A percentile compares a stretch with the other conserved stretches of the same genome.
phyloP scores from a whole-genome alignment of 1,140 invertebrate species.

The Muscidifurax raptorellus region DNA sequence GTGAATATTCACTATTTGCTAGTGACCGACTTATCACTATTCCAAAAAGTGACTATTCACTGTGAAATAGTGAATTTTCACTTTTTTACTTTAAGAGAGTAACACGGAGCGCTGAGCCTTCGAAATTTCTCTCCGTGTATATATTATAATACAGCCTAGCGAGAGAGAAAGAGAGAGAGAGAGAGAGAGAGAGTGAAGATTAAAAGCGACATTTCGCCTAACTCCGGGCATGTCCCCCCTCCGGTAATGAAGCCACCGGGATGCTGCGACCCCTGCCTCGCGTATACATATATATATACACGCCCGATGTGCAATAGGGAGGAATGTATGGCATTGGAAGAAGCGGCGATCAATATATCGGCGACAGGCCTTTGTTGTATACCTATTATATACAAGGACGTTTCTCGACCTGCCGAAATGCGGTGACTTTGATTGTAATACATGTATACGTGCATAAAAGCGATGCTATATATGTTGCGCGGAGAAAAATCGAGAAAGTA shows the following conservation, averaged over 20 bases:
- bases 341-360: constrained; percentile 26
- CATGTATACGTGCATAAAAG: too few relatives aligned
- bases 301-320: not conserved
- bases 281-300: not conserved
- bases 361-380: not conserved
- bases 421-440: too few relatives aligned
- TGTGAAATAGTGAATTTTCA: too few relatives aligned
- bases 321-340: not conserved
- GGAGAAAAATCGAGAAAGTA: not conserved
- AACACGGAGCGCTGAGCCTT: too few relatives aligned
- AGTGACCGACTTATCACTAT: too few relatives aligned
- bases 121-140: too few relatives aligned
- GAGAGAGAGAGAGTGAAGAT: not conserved
- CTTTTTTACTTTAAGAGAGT: too few relatives aligned
- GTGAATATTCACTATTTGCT: too few relatives aligned
- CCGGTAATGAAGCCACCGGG: not conserved
- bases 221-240: not conserved
- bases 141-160: not conserved
- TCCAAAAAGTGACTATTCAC: too few relatives aligned
- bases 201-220: constrained; percentile 17
- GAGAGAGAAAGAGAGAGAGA: too few relatives aligned
- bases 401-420: not conserved
- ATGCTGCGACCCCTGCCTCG: constrained; percentile 8
- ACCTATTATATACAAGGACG: not conserved
- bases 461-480: too few relatives aligned